Evolutionary conservation across 2,113 vertebrate genomes (phyloP).

Genomic region (Orycteropus afer): DNA sequence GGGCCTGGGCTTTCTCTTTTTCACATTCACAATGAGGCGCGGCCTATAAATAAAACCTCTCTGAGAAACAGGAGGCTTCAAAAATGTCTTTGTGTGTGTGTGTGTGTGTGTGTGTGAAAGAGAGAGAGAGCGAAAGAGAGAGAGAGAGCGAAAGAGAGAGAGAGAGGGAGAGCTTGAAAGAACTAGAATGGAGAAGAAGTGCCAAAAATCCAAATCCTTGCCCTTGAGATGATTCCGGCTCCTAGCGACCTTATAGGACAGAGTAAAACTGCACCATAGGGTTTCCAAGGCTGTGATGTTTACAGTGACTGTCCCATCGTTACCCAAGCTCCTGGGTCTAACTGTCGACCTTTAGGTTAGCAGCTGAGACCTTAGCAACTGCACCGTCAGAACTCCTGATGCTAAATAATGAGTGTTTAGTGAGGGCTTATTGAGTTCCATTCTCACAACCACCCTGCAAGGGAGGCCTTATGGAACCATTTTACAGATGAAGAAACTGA

Average conservation of each 20-base stretch:
- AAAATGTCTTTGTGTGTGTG: conserved; percentile 77
- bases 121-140: neutral
- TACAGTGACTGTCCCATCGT: too few relatives aligned
- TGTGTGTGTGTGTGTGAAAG: conserved; percentile 67
- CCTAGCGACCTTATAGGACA: neutral
- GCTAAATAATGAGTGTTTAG: neutral
- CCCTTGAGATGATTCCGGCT: neutral
- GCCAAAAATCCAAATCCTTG: too few relatives aligned
- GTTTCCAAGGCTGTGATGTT: neutral
- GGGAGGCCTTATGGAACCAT: neutral
- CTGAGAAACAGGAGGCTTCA: conserved; percentile 85
- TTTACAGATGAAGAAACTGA: neutral
- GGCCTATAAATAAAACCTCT: conserved; percentile 88
- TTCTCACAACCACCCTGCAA: neutral
- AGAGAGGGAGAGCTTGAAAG: neutral
- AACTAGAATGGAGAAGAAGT: neutral
- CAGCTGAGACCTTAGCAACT: neutral
- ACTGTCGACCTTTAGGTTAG: neutral
- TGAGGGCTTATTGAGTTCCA: neutral
- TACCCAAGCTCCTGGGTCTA: too few relatives aligned
- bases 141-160: neutral
- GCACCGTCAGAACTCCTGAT: too few relatives aligned
- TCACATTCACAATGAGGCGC: conserved; percentile 85
- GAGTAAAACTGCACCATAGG: neutral
- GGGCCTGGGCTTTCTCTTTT: conserved; percentile 85